phyloP scores from a whole-genome alignment of 2,113 vertebrate genomes.

The Psittacula cyanocephala region DNA sequence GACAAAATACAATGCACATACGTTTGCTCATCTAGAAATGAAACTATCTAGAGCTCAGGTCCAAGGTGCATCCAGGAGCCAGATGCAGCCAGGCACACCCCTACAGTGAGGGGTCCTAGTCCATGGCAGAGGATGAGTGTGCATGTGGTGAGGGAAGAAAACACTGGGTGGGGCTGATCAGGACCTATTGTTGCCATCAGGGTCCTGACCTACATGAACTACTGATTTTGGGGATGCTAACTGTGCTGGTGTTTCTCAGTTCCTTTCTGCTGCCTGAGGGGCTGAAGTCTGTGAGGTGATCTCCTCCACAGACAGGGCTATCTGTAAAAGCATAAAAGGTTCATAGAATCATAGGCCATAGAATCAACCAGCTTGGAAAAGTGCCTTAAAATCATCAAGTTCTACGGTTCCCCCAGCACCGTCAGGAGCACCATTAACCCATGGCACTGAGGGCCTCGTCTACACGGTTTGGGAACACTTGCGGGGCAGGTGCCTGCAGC shows the following conservation, averaged over 20 bases:
- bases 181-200: not conserved
- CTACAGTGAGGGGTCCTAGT: not conserved
- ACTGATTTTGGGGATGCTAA: not conserved
- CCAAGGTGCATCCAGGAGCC: not conserved
- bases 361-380: too few relatives aligned
- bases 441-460: too few relatives aligned
- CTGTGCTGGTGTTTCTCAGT: not conserved
- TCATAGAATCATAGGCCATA: not conserved
- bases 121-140: too few relatives aligned
- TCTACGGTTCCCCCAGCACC: too few relatives aligned
- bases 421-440: too few relatives aligned
- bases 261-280: not conserved
- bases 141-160: not conserved
- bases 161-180: not conserved
- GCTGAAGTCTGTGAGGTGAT: not conserved
- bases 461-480: too few relatives aligned
- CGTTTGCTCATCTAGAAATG: not conserved
- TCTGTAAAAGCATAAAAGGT: not conserved
- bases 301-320: not conserved
- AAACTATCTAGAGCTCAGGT: not conserved
- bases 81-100: not conserved
- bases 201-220: not conserved
- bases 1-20: not conserved
- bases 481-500: too few relatives aligned
- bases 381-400: too few relatives aligned